Evolutionary conservation across 2,888 invertebrate genomes (phyloP).

Genomic region (Sphaeridia pumilis): DNA sequence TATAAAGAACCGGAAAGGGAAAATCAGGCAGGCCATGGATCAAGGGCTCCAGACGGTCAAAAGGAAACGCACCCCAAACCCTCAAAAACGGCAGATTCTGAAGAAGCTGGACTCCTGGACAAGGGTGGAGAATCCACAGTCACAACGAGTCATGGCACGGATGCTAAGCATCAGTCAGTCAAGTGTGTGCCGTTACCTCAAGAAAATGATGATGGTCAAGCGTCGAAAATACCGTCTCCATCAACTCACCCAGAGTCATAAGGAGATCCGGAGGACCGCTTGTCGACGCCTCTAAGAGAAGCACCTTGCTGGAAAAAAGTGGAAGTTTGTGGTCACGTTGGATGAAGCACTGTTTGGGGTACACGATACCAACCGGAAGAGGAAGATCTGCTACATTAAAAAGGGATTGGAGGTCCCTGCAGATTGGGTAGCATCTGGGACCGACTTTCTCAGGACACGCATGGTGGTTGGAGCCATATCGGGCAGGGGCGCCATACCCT

Average conservation of each 20-base stretch:
- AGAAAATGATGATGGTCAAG: background rate
- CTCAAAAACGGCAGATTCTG: background rate
- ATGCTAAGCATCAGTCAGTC: background rate
- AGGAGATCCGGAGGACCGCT: background rate
- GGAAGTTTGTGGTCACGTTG: constrained; percentile 12
- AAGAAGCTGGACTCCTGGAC: background rate
- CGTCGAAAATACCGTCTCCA: background rate
- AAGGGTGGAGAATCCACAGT: background rate
- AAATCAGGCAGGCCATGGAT: background rate
- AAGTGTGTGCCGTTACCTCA: background rate
- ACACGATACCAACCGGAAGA: constrained; percentile 5
- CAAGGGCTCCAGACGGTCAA: background rate
- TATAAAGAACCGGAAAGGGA: background rate
- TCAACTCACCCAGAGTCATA: background rate
- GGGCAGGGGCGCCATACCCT: constrained; percentile 12
- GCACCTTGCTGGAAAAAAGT: constrained; percentile 5
- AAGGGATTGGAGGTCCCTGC: background rate
- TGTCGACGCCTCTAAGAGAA: constrained; percentile 7
- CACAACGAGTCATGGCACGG: constrained; percentile 3
- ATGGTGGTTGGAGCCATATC: constrained; percentile 18
- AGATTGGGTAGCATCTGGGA: background rate
- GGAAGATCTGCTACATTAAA: constrained; percentile 5
- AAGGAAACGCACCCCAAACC: background rate
- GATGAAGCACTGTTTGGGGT: constrained; percentile 15
- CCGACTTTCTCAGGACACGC: constrained; percentile 5